A percentile compares a stretch with the other conserved stretches of the same genome.
Evolutionary conservation across 1,140 invertebrate species (phyloP).

Genomic region (Pogonomyrmex barbatus): DNA sequence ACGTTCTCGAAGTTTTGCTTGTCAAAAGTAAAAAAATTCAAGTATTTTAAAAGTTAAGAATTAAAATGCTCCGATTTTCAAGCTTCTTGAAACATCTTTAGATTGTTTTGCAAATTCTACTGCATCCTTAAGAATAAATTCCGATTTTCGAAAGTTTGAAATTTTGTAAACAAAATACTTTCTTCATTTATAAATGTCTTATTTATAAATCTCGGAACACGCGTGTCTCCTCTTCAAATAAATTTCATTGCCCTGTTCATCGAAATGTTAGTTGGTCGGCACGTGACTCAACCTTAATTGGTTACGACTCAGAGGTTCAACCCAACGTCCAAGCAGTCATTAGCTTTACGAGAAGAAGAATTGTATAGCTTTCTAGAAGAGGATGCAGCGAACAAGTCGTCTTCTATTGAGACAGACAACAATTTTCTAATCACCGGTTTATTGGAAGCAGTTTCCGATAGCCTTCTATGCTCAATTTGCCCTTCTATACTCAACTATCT

Average conservation of each 20-base stretch:
- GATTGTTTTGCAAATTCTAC: not conserved
- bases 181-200: not conserved
- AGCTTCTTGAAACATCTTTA: not conserved
- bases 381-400: not conserved
- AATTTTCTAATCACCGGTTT: slow-evolving; percentile 76
- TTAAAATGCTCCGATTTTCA: not conserved
- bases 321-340: not conserved
- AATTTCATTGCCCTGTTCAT: not conserved
- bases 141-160: not conserved
- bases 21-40: not conserved
- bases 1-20: not conserved
- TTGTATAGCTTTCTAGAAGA: not conserved
- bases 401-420: slow-evolving; percentile 61
- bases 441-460: slow-evolving; percentile 73
- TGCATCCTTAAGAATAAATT: not conserved
- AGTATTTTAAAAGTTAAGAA: not conserved
- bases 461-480: slow-evolving; percentile 27
- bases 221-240: not conserved
- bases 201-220: not conserved
- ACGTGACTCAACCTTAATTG: slow-evolving; percentile 9
- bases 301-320: not conserved
- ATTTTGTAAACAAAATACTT: not conserved
- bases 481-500: slow-evolving; percentile 22
- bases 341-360: not conserved
- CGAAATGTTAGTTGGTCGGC: not conserved